Base-by-base conservation (phyloP, 2,113 vertebrate species). In the Malurus melanocephalus region DNA sequence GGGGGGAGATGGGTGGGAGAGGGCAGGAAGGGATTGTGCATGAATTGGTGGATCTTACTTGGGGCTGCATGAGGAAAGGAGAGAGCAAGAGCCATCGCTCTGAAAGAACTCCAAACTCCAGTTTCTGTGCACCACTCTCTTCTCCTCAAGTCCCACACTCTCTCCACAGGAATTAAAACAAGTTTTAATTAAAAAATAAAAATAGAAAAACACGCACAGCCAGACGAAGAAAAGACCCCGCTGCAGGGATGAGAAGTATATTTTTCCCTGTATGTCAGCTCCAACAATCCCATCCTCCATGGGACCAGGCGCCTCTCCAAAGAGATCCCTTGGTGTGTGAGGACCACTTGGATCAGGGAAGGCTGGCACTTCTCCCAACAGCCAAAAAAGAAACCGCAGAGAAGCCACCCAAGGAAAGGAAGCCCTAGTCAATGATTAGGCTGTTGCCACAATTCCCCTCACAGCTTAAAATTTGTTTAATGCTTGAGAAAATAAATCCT, bases 401-500 rank as follows among this genome's bases (percentile, higher is more conserved):
- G 76, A 75, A 65, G 69, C 89, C 89, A 94, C 92, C 89, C 74
- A 22, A 62, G 88, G 73, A 89, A 95, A 96, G 89, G 82, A 94
- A 84, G 92, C 85, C 83, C 84, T 0, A 93, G 80, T 91, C 76
- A 76, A 62, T 48, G 45, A 93, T 87, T 82, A 95, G 82, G 83
- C 85, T 52, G 16, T 74, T 66, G 67, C 69, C 74, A 52, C 67
- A 82, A 55, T 33, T 76, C 66, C 91, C 88, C 81, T 81, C 90
- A 90, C 75, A 88, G 87, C 92, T 95, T 92, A 79, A 75, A 85
- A 86, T 83, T 22, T 57, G 19, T 78, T 83, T 94, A 95, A 96
- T 91, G 91, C 91, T 94, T 88, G 76, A 93, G 83, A 93, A 94
- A 94, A 90, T 89, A 91, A 94, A 69, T 88, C 92, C 87, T 93